Conservation (phyloP, 2,113 vertebrate genomes). For the Dunckerocampus dactyliophorus region DNA sequence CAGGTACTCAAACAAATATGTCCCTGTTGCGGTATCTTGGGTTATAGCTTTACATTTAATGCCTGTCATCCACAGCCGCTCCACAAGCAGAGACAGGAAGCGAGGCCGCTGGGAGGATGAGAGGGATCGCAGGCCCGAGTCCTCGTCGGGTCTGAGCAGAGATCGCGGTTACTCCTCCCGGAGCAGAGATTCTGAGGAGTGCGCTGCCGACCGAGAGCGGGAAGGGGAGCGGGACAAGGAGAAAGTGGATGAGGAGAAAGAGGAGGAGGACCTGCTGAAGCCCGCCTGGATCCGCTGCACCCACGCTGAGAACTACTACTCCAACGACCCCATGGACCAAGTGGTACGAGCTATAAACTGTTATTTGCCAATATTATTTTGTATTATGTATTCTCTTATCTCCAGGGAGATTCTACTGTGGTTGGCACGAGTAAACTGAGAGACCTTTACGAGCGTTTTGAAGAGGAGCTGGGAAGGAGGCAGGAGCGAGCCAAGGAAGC, state of each 20-base stretch:
- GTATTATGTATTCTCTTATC: background rate
- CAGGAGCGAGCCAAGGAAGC: conserved; percentile 86
- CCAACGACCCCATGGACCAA: conserved; percentile 98
- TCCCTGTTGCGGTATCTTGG: background rate
- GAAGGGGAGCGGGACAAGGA: conserved; percentile 64
- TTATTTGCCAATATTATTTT: background rate
- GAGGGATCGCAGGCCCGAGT: conserved; percentile 68
- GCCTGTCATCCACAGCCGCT: conserved; percentile 57
- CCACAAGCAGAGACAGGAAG: conserved; percentile 86
- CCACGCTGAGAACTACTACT: conserved; percentile 94
- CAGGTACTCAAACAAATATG: conserved; percentile 66
- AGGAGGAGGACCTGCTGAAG: conserved; percentile 88
- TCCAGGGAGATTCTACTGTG: conserved; percentile 92
- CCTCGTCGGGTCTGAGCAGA: conserved; percentile 44
- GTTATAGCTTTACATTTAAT: background rate
- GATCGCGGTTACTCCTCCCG: conserved; percentile 52
- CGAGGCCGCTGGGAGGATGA: conserved; percentile 88
- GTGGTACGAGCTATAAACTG: conserved; percentile 74
- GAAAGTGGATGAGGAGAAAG: conserved; percentile 78
- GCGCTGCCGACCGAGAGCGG: conserved; percentile 38
- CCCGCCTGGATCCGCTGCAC: conserved; percentile 97
- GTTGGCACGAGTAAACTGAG: conserved; percentile 93
- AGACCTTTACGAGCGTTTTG: conserved; percentile 88
- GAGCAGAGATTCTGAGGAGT: conserved; percentile 48
- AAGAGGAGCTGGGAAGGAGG: conserved; percentile 85